Evolutionary conservation across 2,888 invertebrate genomes (phyloP).

Genomic region (Ennomos erosarius): DNA sequence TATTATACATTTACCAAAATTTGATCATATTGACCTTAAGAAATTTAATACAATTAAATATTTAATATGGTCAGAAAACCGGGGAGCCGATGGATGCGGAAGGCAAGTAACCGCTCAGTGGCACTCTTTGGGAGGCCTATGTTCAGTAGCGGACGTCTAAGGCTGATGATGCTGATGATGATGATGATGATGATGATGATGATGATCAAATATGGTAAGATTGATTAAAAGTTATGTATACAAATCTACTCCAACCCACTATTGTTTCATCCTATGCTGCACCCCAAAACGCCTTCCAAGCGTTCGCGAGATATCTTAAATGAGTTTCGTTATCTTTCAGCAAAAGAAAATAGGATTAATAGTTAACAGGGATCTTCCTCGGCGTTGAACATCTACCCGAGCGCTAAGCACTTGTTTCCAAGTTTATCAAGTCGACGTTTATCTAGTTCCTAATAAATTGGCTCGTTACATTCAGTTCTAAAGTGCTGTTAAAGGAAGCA

Average conservation of each 20-base stretch:
- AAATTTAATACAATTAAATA: no score
- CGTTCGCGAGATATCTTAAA: constrained; percentile 82
- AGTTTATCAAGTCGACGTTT: constrained; percentile 37
- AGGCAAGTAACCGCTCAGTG: no score
- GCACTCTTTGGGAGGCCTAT: no score
- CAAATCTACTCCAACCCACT: constrained; percentile 34
- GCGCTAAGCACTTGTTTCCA: constrained; percentile 46
- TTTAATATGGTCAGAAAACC: no score
- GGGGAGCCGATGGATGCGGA: no score
- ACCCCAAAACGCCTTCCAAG: constrained; percentile 80
- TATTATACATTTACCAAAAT: no score
- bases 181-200: no score
- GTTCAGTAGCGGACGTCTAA: no score
- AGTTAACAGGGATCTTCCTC: constrained; percentile 75
- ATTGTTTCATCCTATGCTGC: constrained; percentile 48
- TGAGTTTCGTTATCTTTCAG: constrained; percentile 82
- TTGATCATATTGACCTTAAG: no score
- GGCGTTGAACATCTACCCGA: constrained; percentile 64
- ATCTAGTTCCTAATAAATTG: constrained; percentile 45
- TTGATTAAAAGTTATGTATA: constrained; percentile 7
- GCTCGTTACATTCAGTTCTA: constrained; percentile 35
- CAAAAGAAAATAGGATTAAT: constrained; percentile 82
- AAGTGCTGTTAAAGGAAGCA: constrained; percentile 24
- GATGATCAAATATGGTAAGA: no score
- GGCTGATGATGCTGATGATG: no score